Conservation (phyloP, 1,140 invertebrate genomes). For the Contarinia nasturtii region DNA sequence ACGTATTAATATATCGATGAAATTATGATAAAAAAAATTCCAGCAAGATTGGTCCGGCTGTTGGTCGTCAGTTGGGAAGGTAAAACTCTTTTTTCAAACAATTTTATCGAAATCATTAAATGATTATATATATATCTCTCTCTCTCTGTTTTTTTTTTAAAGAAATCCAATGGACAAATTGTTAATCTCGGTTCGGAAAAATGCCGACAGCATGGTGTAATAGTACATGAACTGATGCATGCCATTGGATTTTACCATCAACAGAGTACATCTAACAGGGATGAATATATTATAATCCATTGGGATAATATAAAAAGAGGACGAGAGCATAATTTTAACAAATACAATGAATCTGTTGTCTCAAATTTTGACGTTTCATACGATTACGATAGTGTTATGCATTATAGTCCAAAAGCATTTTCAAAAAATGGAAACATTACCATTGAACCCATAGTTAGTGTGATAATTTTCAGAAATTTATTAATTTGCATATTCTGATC, state of each 20-base stretch:
- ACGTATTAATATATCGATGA: too few relatives aligned
- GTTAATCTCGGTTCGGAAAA: too few relatives aligned
- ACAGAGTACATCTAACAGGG: slow-evolving; percentile 49
- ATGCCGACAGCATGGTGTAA: neutral
- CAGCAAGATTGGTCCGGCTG: too few relatives aligned
- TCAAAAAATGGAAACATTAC: slow-evolving; percentile 38
- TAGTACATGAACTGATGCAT: slow-evolving; percentile 50
- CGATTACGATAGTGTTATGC: slow-evolving; percentile 53
- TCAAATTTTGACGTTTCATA: slow-evolving; percentile 41
- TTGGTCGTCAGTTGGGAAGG: too few relatives aligned
- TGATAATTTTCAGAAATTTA: neutral
- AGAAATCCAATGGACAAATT: too few relatives aligned
- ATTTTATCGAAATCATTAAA: too few relatives aligned
- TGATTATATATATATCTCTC: too few relatives aligned
- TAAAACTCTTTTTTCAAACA: too few relatives aligned
- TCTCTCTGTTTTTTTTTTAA: too few relatives aligned
- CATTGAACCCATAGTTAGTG: slow-evolving; percentile 31
- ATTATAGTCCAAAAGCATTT: slow-evolving; percentile 43
- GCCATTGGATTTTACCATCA: slow-evolving; percentile 53
- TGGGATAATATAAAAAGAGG: slow-evolving; percentile 45
- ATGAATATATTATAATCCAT: slow-evolving; percentile 43
- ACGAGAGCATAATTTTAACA: slow-evolving; percentile 46
- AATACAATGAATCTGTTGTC: slow-evolving; percentile 38
- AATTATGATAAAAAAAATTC: too few relatives aligned
- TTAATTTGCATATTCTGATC: neutral